Evolutionary conservation across 1,140 invertebrate species (phyloP).

Genomic region (Eciton burchellii): DNA sequence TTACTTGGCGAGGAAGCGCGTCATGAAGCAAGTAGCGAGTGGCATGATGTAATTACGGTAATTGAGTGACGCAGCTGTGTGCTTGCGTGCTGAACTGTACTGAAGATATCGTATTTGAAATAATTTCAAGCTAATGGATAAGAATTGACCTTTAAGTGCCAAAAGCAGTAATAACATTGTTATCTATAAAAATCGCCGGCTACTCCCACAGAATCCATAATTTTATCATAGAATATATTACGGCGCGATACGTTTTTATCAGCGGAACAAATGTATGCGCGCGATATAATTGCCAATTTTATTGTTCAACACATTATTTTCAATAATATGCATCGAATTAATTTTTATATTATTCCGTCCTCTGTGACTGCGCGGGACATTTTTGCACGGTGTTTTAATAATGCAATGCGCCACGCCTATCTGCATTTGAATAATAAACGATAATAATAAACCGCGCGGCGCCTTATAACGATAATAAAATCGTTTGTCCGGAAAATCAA

Average conservation of each 20-base stretch:
- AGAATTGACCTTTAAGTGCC: neutral
- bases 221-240: conserved; percentile 36
- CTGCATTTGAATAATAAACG: conserved; percentile 56
- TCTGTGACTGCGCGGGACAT: conserved; percentile 44
- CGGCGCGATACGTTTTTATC: conserved; percentile 42
- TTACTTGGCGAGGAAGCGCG: neutral
- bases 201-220: neutral
- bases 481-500: conserved; percentile 46
- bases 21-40: neutral
- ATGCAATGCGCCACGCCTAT: conserved; percentile 18
- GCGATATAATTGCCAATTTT: conserved; percentile 30
- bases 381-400: conserved; percentile 54
- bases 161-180: conserved; percentile 13
- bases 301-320: conserved; percentile 55
- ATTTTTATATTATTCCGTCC: conserved; percentile 52
- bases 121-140: neutral
- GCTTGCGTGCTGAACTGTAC: neutral
- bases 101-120: neutral
- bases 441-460: conserved; percentile 15
- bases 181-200: neutral
- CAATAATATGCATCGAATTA: conserved; percentile 51
- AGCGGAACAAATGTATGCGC: conserved; percentile 17
- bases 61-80: neutral
- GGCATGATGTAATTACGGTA: neutral
- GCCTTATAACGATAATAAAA: conserved; percentile 48